Evolutionary conservation across 2,888 invertebrate species (phyloP).

Genomic region (Suillia variegata): DNA sequence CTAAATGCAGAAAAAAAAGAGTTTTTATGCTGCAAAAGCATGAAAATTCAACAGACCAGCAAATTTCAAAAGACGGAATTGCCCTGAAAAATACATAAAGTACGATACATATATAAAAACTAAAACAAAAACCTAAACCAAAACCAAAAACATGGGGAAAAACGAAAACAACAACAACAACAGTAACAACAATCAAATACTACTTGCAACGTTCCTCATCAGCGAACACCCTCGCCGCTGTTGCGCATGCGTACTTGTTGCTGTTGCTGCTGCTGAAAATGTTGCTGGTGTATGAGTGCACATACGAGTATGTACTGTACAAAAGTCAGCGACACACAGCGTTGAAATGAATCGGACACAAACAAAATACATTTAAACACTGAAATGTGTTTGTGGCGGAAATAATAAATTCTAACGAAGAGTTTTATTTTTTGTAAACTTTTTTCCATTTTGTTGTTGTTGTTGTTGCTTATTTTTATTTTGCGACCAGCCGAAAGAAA

Average conservation of each 20-base stretch:
- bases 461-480: no score
- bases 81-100: constrained; percentile 39
- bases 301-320: neutral
- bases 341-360: neutral
- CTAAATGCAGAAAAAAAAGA: neutral
- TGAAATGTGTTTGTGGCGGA: neutral
- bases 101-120: constrained; percentile 29
- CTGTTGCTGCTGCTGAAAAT: neutral
- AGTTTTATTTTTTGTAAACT: no score
- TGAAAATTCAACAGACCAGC: constrained; percentile 40
- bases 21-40: neutral
- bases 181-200: no score
- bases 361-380: no score
- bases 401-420: constrained; percentile 15
- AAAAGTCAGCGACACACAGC: constrained; percentile 13
- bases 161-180: constrained; percentile 3
- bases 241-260: constrained; percentile 26
- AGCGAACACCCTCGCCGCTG: constrained; percentile 28
- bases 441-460: no score
- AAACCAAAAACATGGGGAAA: constrained; percentile 3
- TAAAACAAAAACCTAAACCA: constrained; percentile 32
- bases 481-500: neutral
- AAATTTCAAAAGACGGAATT: constrained; percentile 51
- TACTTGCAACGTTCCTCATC: constrained; percentile 37
- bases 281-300: neutral